Percentiles rank a stretch among this genome's conserved stretches.
These are phyloP conservation scores for Callipepla californica DNA, from an alignment of 2,113 vertebrate genomes.

Conservation along the genomic window DNA sequence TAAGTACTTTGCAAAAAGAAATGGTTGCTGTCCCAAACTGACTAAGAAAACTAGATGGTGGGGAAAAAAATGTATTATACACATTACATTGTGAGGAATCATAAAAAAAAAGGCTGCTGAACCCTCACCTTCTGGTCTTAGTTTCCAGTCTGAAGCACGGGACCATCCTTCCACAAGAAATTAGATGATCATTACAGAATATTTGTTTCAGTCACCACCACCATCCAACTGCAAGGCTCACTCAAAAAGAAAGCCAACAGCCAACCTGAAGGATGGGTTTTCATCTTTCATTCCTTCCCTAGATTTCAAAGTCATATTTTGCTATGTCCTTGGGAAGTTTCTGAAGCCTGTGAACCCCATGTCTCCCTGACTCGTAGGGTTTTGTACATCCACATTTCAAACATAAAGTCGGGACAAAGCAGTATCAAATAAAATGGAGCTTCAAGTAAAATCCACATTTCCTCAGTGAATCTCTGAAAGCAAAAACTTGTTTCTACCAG, in stretches of 20 bases:
- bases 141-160: background rate
- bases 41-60: background rate
- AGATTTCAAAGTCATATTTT: background rate
- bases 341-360: background rate
- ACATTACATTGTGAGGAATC: background rate
- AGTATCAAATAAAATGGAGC: background rate
- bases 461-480: background rate
- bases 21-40: too few relatives aligned
- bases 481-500: background rate
- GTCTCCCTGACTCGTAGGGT: background rate
- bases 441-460: slow-evolving; percentile 15
- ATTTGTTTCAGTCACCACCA: background rate
- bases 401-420: background rate
- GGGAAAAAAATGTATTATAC: background rate
- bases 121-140: background rate
- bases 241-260: background rate
- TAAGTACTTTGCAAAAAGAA: background rate
- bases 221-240: background rate
- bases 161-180: background rate
- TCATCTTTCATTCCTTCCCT: background rate
- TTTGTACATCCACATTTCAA: background rate
- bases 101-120: background rate
- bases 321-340: background rate
- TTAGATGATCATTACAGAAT: background rate
- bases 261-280: background rate